phyloP scores from a whole-genome alignment of 2,113 vertebrate genomes.

The Grus americana region DNA sequence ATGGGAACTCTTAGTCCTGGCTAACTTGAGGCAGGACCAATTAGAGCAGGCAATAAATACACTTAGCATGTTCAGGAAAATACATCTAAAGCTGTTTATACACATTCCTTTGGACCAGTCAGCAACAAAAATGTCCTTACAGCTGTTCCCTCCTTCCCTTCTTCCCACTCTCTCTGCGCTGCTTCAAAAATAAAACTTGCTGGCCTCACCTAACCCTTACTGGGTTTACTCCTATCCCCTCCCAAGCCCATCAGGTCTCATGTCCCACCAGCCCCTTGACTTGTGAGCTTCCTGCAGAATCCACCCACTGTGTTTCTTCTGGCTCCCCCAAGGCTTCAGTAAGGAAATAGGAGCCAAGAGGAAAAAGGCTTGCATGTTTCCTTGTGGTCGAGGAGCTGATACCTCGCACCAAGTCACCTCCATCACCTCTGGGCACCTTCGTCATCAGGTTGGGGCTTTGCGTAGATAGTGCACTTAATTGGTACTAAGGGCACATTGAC shows the following conservation, averaged over 20 bases:
- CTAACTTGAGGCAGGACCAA: constrained; percentile 51
- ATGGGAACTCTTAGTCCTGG: constrained; percentile 52
- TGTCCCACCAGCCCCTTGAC: background rate
- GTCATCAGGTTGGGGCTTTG: constrained; percentile 5
- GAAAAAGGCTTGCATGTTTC: background rate
- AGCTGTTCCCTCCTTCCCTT: constrained; percentile 40
- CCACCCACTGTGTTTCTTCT: background rate
- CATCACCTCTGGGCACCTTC: background rate
- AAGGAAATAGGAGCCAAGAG: background rate
- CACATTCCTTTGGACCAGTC: constrained; percentile 54
- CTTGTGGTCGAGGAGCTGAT: background rate
- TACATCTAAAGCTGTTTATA: constrained; percentile 63
- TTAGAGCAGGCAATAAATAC: constrained; percentile 61
- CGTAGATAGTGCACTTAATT: background rate
- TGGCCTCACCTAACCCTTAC: constrained; percentile 50
- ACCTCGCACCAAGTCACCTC: background rate
- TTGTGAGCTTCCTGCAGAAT: background rate
- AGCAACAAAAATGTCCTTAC: constrained; percentile 54
- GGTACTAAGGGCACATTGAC: background rate
- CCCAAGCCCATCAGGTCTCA: background rate
- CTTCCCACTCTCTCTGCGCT: background rate
- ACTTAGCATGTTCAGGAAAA: constrained; percentile 57
- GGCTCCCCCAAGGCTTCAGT: background rate
- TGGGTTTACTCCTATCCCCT: background rate
- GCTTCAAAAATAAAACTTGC: constrained; percentile 2